Evolutionary conservation across 2,888 invertebrate species (phyloP), one percentile per base, ranked within the genome.

Genomic region (Tipula confusa): DNA sequence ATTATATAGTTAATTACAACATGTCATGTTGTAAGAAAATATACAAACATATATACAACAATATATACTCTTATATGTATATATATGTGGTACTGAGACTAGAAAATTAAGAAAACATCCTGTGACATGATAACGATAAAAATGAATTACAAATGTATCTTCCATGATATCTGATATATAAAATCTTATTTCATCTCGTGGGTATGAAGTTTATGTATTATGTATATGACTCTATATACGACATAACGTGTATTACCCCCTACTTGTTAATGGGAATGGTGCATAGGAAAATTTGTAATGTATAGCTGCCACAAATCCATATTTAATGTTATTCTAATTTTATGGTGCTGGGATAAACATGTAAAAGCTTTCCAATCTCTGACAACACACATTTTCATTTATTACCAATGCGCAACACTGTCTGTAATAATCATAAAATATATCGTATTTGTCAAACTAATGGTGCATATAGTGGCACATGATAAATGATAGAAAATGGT

Each of bases 141-240:
- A 64, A 24, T 64, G 64, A 64, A 64, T 64, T 64, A 64, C 64
- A 64, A 64, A 64, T 64, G 64, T 64, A 24, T 64, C 24, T 64
- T 24, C 24, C 24, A 18, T 64, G 64, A 64, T 24, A 64, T 64
- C 64, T 64, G 64, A 64, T 64, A 33, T 4, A 64, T 7, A 64
- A 9, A 64, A 64, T 43, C 18, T 64, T 64, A 64, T 64, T 64
- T 24, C 11, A 64, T 64, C 64, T 64, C 64, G 9, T 9, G 64
- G 64, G 64, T 64, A 64, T 64, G 64, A 3, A 33, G 11, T 33
- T 9, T 33, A 33, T 24, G 24, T 18, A 1, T 43, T 7, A 43
- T 43, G n/a, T n/a, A 15, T 43, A 15, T 36, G 36, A 36, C n/a
- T 11, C 36, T 9, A 36, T 11, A 36, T 36, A 36, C 11, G 7